Conservation (phyloP, 2,888 invertebrate genomes). For the Sipha maydis region DNA sequence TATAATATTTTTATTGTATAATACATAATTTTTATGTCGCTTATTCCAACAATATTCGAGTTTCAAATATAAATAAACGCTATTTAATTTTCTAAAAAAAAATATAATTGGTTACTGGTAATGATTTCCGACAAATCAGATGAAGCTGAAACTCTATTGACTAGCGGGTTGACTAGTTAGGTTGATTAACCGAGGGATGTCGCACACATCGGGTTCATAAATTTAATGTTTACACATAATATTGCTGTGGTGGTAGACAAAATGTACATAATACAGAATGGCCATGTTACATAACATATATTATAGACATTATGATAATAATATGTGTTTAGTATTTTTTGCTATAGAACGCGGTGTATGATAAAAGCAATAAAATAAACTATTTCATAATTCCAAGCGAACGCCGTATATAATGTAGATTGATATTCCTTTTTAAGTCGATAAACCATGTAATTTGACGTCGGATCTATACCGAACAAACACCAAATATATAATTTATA, state of each 20-base stretch:
- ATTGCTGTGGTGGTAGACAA: neutral
- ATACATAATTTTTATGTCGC: neutral
- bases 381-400: slow-evolving; percentile 5
- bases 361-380: slow-evolving; percentile 22
- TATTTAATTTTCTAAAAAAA: neutral
- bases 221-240: neutral
- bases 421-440: neutral
- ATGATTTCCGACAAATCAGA: neutral
- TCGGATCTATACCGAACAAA: neutral
- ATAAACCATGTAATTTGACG: neutral
- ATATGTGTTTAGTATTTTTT: neutral
- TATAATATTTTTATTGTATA: neutral
- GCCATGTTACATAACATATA: neutral
- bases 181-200: neutral
- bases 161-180: neutral
- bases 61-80: neutral
- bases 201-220: neutral
- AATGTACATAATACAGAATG: neutral
- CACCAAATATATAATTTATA: neutral
- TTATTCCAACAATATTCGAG: neutral
- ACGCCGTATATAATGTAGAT: neutral
- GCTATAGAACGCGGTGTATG: neutral
- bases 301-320: neutral
- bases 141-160: neutral
- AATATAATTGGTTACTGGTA: neutral